Evolutionary conservation across 2,113 vertebrate genomes (phyloP), one percentile per base, ranked within the genome.

Genomic region (Pavo muticus): DNA sequence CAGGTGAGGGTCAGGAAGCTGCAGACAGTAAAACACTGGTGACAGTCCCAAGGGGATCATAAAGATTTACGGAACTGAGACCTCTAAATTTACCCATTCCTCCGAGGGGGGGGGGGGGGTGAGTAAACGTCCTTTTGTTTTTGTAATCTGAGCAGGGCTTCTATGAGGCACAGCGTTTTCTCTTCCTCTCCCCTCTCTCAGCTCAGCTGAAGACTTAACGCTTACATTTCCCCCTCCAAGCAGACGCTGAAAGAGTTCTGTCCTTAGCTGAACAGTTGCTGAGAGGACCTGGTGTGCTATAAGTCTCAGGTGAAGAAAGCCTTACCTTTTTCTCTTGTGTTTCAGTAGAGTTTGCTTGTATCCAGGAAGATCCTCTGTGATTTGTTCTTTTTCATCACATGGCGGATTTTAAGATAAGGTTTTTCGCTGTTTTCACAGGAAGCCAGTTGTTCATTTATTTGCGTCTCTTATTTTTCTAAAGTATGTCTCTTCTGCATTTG

Each of bases 261-360:
- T 12, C 5, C 0, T 50, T 79, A 54, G 19, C 50, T 67, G 82
- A 85, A 32, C 3, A 29, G 47, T 75, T 64, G 56, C 54, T 72
- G 56, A 50, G 67, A 79, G 67, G 85, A 88, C 68, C 29, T 47
- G 37, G 45, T 50, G 12, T 44, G 30, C 88, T 86, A 64, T 52
- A 85, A 3, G 89, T 88, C 83, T 81, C 79, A 73, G 79, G 80
- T 82, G 82, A 86, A 86, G 35, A 90, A 82, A 64, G 27, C 19
- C 96, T 96, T 97, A 97, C 96, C 96, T 96, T 79, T 85, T 84
- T 92, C 77, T 93, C 45, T 35, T 87, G 87, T 85, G 11, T 63
- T 86, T 91, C 90, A 78, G 94, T 90, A 64, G 81, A 91, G 74
- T 70, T 82, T 44, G 39, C 60, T 71, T 52, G 16, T 35, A 23